Evolutionary conservation across 2,113 vertebrate species (phyloP).

Genomic region (Mus musculus): GRCm39 chr7:66305001-66305500

Average conservation of each 20-base stretch:
- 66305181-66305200: neutral
- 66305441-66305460: too few relatives aligned
- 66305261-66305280: neutral
- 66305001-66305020: neutral
- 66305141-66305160: neutral
- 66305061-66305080: neutral
- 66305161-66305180: neutral
- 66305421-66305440: neutral
- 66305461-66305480: neutral
- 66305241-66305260: neutral
- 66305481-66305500: neutral
- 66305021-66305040: slow-evolving; percentile 6
- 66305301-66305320: neutral
- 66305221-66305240: neutral
- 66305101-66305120: neutral
- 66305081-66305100: slow-evolving; percentile 26
- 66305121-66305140: neutral
- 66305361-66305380: neutral
- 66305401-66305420: neutral
- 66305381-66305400: too few relatives aligned
- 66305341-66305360: neutral
- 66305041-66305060: slow-evolving; percentile 24
- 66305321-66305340: neutral
- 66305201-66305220: neutral
- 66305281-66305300: neutral